phyloP scores from a whole-genome alignment of 2,113 vertebrate genomes.

The Pollachius pollachius region DNA sequence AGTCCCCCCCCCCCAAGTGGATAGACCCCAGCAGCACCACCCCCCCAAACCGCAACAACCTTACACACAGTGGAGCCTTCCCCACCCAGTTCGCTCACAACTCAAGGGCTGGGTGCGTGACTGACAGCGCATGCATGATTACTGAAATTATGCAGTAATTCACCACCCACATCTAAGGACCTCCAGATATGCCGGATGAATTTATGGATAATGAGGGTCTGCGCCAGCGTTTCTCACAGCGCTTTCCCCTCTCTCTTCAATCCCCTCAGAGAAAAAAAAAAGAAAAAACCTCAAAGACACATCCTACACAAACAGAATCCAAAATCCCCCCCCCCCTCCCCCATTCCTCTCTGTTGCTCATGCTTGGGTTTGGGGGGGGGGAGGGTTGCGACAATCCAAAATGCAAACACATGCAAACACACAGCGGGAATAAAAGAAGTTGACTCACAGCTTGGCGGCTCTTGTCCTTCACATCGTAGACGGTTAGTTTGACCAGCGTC shows the following conservation, averaged over 20 bases:
- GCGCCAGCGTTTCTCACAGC: constrained; percentile 18
- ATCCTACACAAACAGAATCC: too few relatives aligned
- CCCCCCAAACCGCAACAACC: constrained; percentile 16
- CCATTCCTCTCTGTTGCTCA: too few relatives aligned
- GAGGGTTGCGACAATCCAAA: background rate
- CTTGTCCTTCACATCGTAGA: constrained; percentile 96
- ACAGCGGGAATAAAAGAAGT: constrained; percentile 15
- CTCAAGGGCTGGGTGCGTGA: constrained; percentile 31
- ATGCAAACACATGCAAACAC: constrained; percentile 18
- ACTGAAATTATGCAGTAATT: constrained; percentile 17
- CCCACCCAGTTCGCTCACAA: constrained; percentile 31
- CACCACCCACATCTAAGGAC: constrained; percentile 19
- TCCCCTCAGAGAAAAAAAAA: too few relatives aligned
- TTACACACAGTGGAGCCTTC: constrained; percentile 31
- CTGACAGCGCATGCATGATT: constrained; percentile 21
- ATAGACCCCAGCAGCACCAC: constrained; percentile 9
- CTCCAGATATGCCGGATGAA: constrained; percentile 22
- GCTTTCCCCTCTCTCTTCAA: background rate
- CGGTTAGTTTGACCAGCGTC: constrained; percentile 89
- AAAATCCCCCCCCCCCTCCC: too few relatives aligned
- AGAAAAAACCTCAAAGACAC: too few relatives aligned
- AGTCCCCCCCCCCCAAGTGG: too few relatives aligned
- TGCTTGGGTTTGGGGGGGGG: too few relatives aligned
- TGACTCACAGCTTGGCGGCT: constrained; percentile 87
- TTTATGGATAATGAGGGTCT: constrained; percentile 40